Conservation (phyloP, 2,797 vertebrate species). For the Kryptopterus vitreolus region DNA sequence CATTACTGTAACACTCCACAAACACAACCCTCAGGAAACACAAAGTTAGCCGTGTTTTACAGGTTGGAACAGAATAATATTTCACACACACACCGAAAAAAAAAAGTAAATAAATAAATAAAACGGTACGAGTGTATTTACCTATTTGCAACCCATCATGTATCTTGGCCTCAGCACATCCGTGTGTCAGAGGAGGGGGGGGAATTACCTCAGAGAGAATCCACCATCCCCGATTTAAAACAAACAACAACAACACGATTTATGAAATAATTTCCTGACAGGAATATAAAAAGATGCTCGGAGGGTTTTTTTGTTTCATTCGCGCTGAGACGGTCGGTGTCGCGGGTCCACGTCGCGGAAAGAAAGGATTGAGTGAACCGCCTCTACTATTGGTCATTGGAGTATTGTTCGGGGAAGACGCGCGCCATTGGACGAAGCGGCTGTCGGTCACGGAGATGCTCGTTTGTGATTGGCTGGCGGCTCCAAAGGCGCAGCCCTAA, state of each 20-base stretch:
- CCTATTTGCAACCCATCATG: slow-evolving; percentile 35
- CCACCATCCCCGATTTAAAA: neutral
- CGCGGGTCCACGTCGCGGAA: slow-evolving; percentile 63
- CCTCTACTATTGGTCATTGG: slow-evolving; percentile 54
- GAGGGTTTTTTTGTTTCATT: too few relatives aligned
- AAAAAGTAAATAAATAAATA: neutral
- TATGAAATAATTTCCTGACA: neutral
- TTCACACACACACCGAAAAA: neutral
- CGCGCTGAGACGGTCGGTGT: slow-evolving; percentile 29
- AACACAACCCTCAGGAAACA: neutral
- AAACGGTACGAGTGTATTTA: slow-evolving; percentile 4
- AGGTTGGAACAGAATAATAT: neutral
- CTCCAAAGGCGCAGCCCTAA: slow-evolving; percentile 5
- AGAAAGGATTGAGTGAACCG: slow-evolving; percentile 60
- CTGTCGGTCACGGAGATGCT: slow-evolving; percentile 39
- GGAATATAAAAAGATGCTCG: neutral
- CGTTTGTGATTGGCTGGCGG: slow-evolving; percentile 36
- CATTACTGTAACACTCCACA: slow-evolving; percentile 11
- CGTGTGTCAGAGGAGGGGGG: slow-evolving; percentile 4
- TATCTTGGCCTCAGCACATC: slow-evolving; percentile 23
- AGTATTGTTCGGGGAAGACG: slow-evolving; percentile 49
- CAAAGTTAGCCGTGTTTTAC: neutral
- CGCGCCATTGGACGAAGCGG: slow-evolving; percentile 32
- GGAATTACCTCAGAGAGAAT: slow-evolving; percentile 7
- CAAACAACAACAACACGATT: too few relatives aligned